Evolutionary conservation across 2,888 invertebrate species (phyloP).

Genomic region (Drosophila melanosoma): DNA sequence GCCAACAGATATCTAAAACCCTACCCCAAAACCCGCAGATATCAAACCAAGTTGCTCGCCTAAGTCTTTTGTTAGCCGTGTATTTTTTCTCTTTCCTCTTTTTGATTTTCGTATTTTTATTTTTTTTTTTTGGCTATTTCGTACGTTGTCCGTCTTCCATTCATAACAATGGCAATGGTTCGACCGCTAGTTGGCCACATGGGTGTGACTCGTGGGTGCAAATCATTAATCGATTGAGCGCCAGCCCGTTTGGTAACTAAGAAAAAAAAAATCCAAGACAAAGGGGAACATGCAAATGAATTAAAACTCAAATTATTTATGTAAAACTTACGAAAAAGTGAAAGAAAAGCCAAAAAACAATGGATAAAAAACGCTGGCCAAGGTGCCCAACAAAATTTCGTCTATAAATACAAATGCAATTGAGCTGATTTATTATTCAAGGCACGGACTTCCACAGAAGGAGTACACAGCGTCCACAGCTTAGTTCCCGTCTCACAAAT

Average conservation of each 20-base stretch:
- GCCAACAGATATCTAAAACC: neutral
- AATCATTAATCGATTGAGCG: slow-evolving; percentile 51
- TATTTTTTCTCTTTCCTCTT: slow-evolving; percentile 13
- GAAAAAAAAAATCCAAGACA: slow-evolving; percentile 26
- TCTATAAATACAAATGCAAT: slow-evolving; percentile 80
- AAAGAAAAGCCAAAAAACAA: slow-evolving; percentile 72
- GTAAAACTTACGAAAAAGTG: slow-evolving; percentile 71
- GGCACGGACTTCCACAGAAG: slow-evolving; percentile 69
- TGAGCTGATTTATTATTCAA: slow-evolving; percentile 79
- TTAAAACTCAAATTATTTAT: slow-evolving; percentile 58
- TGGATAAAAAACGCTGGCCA: slow-evolving; percentile 39
- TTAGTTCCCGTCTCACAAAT: slow-evolving; percentile 33
- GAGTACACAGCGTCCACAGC: slow-evolving; percentile 68
- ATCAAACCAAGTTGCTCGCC: slow-evolving; percentile 67
- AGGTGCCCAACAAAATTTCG: slow-evolving; percentile 45
- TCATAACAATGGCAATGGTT: slow-evolving; percentile 59
- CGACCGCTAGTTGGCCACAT: slow-evolving; percentile 51
- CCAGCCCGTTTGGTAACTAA: slow-evolving; percentile 33
- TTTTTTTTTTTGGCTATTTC: slow-evolving; percentile 12
- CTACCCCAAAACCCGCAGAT: slow-evolving; percentile 15
- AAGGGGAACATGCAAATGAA: slow-evolving; percentile 74
- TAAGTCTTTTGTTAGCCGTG: slow-evolving; percentile 73
- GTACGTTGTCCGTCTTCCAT: slow-evolving; percentile 48
- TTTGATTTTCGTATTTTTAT: slow-evolving; percentile 16
- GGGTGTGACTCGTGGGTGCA: slow-evolving; percentile 81